Evolutionary conservation across 2,888 invertebrate species (phyloP).

Genomic region (Biston betularia): DNA sequence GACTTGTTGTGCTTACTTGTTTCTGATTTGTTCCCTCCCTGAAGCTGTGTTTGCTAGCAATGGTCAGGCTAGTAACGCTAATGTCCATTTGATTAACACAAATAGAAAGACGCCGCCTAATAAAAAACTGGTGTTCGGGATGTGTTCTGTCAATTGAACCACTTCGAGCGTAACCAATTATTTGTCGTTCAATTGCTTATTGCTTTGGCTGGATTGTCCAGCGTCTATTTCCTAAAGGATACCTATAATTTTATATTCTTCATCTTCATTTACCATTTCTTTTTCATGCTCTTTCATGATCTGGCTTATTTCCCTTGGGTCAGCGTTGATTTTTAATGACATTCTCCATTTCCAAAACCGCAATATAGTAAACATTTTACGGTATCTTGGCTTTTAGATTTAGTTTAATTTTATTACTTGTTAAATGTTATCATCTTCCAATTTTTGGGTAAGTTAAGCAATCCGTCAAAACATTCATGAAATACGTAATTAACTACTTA

Average conservation of each 20-base stretch:
- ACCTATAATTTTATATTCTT: too few relatives aligned
- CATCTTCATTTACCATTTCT: too few relatives aligned
- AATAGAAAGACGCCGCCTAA: constrained; percentile 11
- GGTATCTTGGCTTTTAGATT: neutral
- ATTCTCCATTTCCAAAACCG: too few relatives aligned
- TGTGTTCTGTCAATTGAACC: constrained; percentile 11
- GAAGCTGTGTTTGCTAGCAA: neutral
- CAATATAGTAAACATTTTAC: neutral
- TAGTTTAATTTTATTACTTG: neutral
- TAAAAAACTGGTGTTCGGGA: constrained; percentile 2
- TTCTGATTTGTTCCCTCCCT: neutral
- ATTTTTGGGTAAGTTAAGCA: constrained; percentile 7
- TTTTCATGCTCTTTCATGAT: neutral
- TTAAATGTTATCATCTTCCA: neutral
- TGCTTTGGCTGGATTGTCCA: neutral
- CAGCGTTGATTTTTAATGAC: neutral
- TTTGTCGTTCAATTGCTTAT: constrained; percentile 4
- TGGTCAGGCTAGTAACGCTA: neutral
- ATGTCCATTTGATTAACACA: constrained; percentile 14
- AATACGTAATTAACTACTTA: constrained; percentile 6
- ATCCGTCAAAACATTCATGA: constrained; percentile 23
- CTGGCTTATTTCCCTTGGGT: neutral
- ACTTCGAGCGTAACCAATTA: constrained; percentile 6
- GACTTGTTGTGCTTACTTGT: neutral
- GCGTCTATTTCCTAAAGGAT: too few relatives aligned